Evolutionary conservation across 2,888 invertebrate genomes (phyloP), one percentile per base, ranked within the genome.

Genomic region (Parthenolecanium corni): DNA sequence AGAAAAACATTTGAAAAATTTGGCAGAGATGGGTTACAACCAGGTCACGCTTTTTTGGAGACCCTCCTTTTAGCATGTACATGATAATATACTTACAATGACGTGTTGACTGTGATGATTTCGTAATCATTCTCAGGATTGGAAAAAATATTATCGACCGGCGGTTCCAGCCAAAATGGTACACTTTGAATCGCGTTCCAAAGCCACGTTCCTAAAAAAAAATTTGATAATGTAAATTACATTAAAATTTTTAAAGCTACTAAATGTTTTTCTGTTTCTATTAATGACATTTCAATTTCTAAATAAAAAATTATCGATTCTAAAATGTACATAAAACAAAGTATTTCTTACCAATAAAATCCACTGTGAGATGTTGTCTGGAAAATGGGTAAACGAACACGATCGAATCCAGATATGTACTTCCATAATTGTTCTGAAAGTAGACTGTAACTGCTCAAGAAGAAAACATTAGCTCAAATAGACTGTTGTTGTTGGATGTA

Each of bases 61-160:
- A n/a, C n/a, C n/a, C n/a, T n/a, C n/a, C n/a, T n/a, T n/a, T n/a
- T n/a, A n/a, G n/a, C n/a, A n/a, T n/a, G n/a, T n/a, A n/a, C n/a
- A n/a, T n/a, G n/a, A n/a, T n/a, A n/a, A n/a, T n/a, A 66, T 75
- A 85, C 86, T 86, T 79, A 93, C 90, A 86, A 82, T 56, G 91
- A 88, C 76, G 88, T 80, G 72, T 93, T 94, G 64, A 91, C 88
- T 1, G 96, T 92, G 46, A 93, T 84, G 78, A 98, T 84, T 77
- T 98, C 98, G 74, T 95, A 98, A 74, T 94, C 92, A 72, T 97
- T 98, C 69, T 89, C 88, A 0, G 92, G 92, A 77, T 98, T 94
- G 71, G 89, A 89, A 74, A 98, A 89, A 66, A 94, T 89, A 72
- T 98, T 98, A 72, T 93, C 87, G 2, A 0, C 95, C 94, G 2